Evolutionary conservation across 2,797 vertebrate genomes (phyloP).

Genomic region (Hippocampus kuda): DNA sequence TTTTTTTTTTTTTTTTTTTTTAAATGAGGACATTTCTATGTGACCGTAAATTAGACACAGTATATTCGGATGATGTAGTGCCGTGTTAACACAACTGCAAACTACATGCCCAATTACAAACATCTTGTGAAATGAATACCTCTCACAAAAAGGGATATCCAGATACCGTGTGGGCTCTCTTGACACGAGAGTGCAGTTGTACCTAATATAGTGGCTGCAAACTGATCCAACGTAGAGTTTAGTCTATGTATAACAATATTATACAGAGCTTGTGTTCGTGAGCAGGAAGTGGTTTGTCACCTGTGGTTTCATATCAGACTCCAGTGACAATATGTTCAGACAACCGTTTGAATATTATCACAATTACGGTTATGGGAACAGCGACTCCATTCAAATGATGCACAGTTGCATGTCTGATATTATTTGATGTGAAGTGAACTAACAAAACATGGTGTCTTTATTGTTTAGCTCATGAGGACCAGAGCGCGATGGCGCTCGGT

Average conservation of each 20-base stretch:
- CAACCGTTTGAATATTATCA: not conserved
- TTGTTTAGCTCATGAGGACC: conserved; percentile 53
- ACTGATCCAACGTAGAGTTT: not conserved
- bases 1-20: too few relatives aligned
- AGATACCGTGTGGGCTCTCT: not conserved
- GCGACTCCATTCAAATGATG: not conserved
- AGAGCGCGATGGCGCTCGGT: conserved; percentile 36
- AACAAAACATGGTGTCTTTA: conserved; percentile 15
- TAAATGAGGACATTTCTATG: not conserved
- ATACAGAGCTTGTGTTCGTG: conserved; percentile 55
- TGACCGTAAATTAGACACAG: not conserved
- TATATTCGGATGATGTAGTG: not conserved
- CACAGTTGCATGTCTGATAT: not conserved
- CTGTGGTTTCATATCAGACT: conserved; percentile 73
- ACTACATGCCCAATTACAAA: not conserved
- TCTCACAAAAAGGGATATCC: not conserved
- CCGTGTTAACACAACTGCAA: not conserved
- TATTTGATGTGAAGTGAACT: not conserved
- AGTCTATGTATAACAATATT: conserved; percentile 42
- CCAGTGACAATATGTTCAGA: conserved; percentile 35
- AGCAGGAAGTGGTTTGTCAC: conserved; percentile 73
- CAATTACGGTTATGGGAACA: not conserved
- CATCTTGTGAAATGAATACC: not conserved
- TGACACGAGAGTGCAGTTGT: not conserved
- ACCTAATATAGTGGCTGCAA: not conserved